Evolutionary conservation across 2,113 vertebrate species (phyloP).

Genomic region (Scomber colias): DNA sequence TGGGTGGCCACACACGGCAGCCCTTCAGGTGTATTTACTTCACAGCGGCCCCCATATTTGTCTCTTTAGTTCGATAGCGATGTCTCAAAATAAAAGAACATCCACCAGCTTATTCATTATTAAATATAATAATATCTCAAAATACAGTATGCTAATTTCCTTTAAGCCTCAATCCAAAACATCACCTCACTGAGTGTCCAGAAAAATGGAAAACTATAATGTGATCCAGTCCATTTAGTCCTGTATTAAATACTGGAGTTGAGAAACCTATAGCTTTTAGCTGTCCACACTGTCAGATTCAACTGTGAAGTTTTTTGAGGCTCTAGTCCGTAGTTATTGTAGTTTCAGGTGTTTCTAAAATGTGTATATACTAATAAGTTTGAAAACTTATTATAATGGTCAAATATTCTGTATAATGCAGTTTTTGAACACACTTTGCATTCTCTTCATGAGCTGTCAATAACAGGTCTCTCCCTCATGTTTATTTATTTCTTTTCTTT

Average conservation of each 20-base stretch:
- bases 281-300: no score
- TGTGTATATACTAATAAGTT: background rate
- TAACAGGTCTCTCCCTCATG: background rate
- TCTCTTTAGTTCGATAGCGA: background rate
- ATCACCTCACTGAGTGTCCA: background rate
- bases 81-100: background rate
- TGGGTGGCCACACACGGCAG: constrained; percentile 30
- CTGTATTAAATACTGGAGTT: no score
- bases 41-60: background rate
- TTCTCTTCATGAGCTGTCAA: background rate
- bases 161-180: background rate
- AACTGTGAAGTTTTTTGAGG: no score
- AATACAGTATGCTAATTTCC: background rate
- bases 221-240: no score
- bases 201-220: background rate
- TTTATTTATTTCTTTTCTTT: background rate
- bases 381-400: background rate
- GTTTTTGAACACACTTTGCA: background rate
- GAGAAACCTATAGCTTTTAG: no score
- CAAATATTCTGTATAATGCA: background rate
- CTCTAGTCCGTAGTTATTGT: no score
- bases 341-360: no score
- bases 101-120: background rate
- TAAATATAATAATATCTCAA: background rate
- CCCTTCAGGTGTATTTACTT: constrained; percentile 2